Evolutionary conservation across 2,113 vertebrate species (phyloP), one percentile per base, ranked within the genome.

Genomic region (Amblyornis subalaris): DNA sequence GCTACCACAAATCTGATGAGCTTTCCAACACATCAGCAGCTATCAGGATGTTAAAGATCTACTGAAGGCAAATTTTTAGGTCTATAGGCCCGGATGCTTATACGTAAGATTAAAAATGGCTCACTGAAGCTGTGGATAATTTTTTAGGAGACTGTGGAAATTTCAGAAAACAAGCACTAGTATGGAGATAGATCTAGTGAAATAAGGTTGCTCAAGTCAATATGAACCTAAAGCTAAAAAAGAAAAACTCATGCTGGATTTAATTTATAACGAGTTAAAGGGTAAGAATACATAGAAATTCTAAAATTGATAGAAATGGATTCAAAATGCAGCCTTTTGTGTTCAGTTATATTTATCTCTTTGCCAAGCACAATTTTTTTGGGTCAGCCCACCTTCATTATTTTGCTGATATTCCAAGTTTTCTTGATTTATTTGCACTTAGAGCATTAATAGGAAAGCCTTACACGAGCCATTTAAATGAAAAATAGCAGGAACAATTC

Each of bases 401-500:
- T 83, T 94, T 94, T 89, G 89, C 88, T 94, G 89, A 91, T 76
- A 58, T 22, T 85, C 44, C 47, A 82, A 76, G 40, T 88, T 91
- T 91, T 84, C 65, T 50, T 66, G 24, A 94, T 89, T 85, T 91
- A 93, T 50, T 89, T 89, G 38, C 33, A 85, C 54, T 82, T 76
- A 66, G 31, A 79, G 66, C 45, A 85, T 72, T 76, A 94, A 79
- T 65, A 85, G 83, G 71, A 93, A 96, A 94, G 71, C 62, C 81
- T 93, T 76, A 75, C 62, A 79, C 35, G 91, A 95, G 74, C 45
- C 75, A 94, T 82, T 91, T 85, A 93, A 66, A 88, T 88, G 90
- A 96, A 95, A 93, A 96, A 94, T 77, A 80, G 60, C 83, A 95
- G 69, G 69, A 94, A 42, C 48, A 84, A 82, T 72, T 94, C 88